Evolutionary conservation across 2,113 vertebrate genomes (phyloP), one percentile per base, ranked within the genome.

Genomic region (Octodon degus): DNA sequence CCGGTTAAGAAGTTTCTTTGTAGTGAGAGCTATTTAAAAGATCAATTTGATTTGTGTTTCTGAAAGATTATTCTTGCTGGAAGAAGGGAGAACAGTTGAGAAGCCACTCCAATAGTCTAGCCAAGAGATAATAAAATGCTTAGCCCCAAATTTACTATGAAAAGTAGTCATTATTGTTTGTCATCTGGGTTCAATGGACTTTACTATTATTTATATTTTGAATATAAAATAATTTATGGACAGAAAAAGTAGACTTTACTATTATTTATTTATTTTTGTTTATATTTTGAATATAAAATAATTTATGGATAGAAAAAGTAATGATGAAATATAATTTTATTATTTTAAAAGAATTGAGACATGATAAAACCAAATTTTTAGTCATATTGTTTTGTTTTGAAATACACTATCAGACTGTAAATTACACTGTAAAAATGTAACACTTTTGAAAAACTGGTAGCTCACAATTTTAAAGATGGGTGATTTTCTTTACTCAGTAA

Each of bases 301-400:
- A 53, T 53, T 53, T 53, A 53, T 53, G 53, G 43, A 43, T 6
- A 43, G 43, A 43, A 77, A 90, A 96, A 91, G 47, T 65, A 16
- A 37, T 58, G 20, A 37, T 55, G 11, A 72, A 87, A 96, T 86
- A 82, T 12, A 86, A 90, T 65, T 89, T 90, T 88, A 74, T 19
- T 76, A 81, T 85, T 30, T 67, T 84, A 88, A 2, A 90, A 90
- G 32, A 94, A 91, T 55, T 86, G 60, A 90, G 68, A 77, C 13
- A 86, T 7, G 77, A 12, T 76, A 92, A 92, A 96, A 88, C 25
- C 27, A 89, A 77, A 89, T 65, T 91, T 67, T 95, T 68, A 84
- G 34, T 43, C 27, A 40, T 22, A 65, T 77, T 77, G 63, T 50
- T 50, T 50, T 30, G 30, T 58, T 87, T 87, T 93, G 30, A 93